phyloP scores from a whole-genome alignment of 2,113 vertebrate genomes.

The Actenoides lindsayi region DNA sequence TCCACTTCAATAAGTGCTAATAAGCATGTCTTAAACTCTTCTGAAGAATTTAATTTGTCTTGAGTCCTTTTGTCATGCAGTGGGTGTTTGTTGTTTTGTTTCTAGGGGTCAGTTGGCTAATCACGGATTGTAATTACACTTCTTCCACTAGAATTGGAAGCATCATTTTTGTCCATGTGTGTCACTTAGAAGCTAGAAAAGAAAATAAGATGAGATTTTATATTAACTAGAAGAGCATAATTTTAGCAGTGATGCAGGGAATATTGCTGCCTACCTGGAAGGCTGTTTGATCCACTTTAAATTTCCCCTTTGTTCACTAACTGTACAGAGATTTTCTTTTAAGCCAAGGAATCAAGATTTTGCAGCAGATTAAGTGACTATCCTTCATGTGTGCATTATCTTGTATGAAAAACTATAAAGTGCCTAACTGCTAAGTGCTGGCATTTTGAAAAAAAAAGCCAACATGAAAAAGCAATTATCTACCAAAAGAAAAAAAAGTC shows the following conservation, averaged over 20 bases:
- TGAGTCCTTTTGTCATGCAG: background rate
- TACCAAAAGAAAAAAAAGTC: background rate
- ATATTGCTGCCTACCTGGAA: background rate
- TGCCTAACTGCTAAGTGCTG: background rate
- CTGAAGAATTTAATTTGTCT: background rate
- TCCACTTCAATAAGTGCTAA: background rate
- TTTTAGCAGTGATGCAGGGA: background rate
- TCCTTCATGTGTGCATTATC: background rate
- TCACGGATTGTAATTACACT: background rate
- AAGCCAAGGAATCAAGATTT: background rate
- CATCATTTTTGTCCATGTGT: background rate
- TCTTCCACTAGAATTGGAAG: background rate
- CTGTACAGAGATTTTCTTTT: background rate
- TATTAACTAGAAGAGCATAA: background rate
- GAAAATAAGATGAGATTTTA: background rate
- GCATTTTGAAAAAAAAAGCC: background rate
- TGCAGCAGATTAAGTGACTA: background rate
- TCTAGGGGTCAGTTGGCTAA: background rate
- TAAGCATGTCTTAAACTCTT: background rate
- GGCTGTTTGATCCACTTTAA: background rate
- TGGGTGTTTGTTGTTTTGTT: background rate
- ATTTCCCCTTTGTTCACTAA: background rate
- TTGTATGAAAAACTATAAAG: background rate
- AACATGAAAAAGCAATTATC: conserved; percentile 39
- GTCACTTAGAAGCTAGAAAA: background rate